Percentiles rank a stretch among this genome's conserved stretches.
Conservation (phyloP, 2,113 vertebrate genomes). For the Microtus richardsoni region DNA sequence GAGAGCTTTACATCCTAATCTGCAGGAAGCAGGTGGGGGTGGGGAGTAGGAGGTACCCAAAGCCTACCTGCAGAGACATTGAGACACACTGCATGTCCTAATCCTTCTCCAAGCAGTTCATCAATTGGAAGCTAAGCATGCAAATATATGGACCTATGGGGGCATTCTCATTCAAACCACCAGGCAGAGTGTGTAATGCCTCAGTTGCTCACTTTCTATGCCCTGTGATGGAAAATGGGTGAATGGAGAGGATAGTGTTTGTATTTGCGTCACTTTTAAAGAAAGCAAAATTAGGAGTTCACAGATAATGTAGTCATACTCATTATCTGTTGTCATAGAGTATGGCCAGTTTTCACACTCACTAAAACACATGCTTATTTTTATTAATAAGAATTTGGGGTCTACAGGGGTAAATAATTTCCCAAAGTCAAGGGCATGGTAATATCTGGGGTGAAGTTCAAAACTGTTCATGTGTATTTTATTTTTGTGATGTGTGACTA, state of each 20-base stretch:
- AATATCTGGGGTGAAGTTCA: background rate
- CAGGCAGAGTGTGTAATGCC: background rate
- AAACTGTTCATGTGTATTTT: background rate
- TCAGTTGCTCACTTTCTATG: background rate
- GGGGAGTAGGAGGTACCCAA: too few relatives aligned
- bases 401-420: background rate
- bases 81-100: background rate
- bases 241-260: background rate
- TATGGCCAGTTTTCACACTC: background rate
- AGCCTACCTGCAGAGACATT: too few relatives aligned
- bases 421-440: background rate
- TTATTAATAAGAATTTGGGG: background rate
- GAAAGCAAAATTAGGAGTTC: background rate
- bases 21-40: too few relatives aligned
- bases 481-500: background rate
- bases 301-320: background rate
- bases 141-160: too few relatives aligned
- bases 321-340: background rate
- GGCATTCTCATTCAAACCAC: background rate
- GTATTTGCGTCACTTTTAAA: background rate
- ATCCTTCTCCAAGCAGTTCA: background rate
- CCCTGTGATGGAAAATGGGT: background rate
- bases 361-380: background rate
- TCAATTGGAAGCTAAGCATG: background rate
- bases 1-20: too few relatives aligned